Evolutionary conservation across 2,888 invertebrate genomes (phyloP).

Genomic region (Brachyptera risi): DNA sequence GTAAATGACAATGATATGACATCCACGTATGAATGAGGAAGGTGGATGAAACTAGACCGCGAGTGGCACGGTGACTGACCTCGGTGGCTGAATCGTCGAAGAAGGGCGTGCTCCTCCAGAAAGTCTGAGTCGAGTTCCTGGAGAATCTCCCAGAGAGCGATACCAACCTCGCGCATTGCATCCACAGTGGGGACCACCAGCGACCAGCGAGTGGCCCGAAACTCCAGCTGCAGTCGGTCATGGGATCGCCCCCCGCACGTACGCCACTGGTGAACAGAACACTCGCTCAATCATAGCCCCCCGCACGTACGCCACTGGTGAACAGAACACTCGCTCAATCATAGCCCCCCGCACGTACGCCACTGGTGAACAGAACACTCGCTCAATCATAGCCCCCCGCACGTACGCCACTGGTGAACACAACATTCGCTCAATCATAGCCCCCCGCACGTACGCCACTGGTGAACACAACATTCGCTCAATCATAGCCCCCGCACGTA

Average conservation of each 20-base stretch:
- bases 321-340: too few species aligned
- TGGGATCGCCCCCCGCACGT: constrained; percentile 57
- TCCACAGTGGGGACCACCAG: constrained; percentile 53
- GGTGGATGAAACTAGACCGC: too few species aligned
- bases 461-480: constrained; percentile 52
- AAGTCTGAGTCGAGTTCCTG: constrained; percentile 52
- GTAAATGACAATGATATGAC: background rate
- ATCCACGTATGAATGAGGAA: background rate
- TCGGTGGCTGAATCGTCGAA: constrained; percentile 37
- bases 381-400: too few species aligned
- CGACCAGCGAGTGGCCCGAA: constrained; percentile 56
- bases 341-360: constrained; percentile 56
- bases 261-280: constrained; percentile 53
- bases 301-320: constrained; percentile 34
- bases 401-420: constrained; percentile 57
- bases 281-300: too few species aligned
- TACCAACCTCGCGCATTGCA: constrained; percentile 56
- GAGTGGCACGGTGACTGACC: too few species aligned
- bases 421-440: constrained; percentile 55
- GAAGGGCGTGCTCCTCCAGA: constrained; percentile 44
- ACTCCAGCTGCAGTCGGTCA: constrained; percentile 57
- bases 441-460: too few species aligned
- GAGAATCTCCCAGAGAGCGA: constrained; percentile 51
- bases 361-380: too few species aligned
- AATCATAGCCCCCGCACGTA: constrained; percentile 57